Conservation (phyloP, 2,888 invertebrate species). For the Sphaerophoria rueppellii region DNA sequence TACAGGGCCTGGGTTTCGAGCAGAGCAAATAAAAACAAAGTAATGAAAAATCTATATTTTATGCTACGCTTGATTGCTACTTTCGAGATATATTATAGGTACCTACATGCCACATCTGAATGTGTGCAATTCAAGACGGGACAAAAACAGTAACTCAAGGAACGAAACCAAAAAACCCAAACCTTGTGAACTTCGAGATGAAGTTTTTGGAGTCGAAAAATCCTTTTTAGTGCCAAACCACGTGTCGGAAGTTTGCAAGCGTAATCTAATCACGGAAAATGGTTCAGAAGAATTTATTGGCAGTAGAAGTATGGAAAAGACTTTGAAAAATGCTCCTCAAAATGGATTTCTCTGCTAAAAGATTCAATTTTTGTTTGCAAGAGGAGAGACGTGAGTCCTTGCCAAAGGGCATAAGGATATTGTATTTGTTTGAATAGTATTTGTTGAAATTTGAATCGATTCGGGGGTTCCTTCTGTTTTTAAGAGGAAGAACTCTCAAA, state of each 20-base stretch:
- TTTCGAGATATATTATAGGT: slow-evolving; percentile 17
- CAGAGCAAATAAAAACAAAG: slow-evolving; percentile 45
- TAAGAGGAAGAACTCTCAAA: neutral
- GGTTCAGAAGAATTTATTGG: slow-evolving; percentile 74
- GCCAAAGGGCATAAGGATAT: slow-evolving; percentile 16
- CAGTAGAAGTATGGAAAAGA: slow-evolving; percentile 41
- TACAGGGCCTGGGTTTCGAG: neutral
- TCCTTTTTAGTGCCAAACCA: slow-evolving; percentile 76
- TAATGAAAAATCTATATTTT: too few species aligned
- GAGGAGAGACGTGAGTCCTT: neutral
- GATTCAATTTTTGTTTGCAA: slow-evolving; percentile 29
- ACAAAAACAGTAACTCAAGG: slow-evolving; percentile 47
- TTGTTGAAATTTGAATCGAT: slow-evolving; percentile 5
- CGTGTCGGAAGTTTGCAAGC: slow-evolving; percentile 78
- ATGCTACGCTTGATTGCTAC: slow-evolving; percentile 65
- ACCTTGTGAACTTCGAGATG: slow-evolving; percentile 13
- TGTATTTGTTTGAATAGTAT: neutral
- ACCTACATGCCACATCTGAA: neutral
- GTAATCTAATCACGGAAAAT: slow-evolving; percentile 79
- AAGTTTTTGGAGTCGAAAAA: slow-evolving; percentile 64
- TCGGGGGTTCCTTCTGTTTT: neutral
- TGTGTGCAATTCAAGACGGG: slow-evolving; percentile 23
- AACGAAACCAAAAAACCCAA: slow-evolving; percentile 22
- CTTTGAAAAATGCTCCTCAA: slow-evolving; percentile 52
- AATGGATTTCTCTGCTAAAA: slow-evolving; percentile 41